Base-by-base conservation (phyloP, 1,140 invertebrate species). In the Cyrtorhinus lividipennis region DNA sequence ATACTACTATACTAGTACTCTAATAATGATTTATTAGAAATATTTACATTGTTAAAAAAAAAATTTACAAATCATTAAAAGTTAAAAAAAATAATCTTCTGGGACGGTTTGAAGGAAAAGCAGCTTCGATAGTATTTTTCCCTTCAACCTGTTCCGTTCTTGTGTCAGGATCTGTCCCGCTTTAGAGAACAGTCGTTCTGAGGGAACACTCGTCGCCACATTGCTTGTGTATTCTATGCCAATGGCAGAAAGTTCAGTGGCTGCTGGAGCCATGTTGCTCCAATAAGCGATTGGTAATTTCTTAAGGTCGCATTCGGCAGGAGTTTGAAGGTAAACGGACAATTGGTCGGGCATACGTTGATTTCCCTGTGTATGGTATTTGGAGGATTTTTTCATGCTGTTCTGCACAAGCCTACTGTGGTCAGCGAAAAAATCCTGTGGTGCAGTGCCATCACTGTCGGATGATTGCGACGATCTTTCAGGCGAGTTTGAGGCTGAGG, bases 381-480 rank as follows among this genome's bases (percentile, higher is more conserved):
- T 56, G n/a, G n/a, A n/a, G n/a, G n/a, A n/a, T n/a, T n/a, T 20
- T 56, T 56, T 20, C 53, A 56, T 56, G 53, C n/a, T n/a, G 8
- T 56, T 56, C 53, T 56, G 53, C 8, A 56, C 53, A 20, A 56
- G 8, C 53, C 22, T 56, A 10, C 22, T 22, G 53, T 56, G 53
- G 53, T 56, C 53, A 22, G 13, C 8, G 53, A 56, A 56, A 12
- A 56, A 20, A 8, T 8, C 22, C n/a, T n/a, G n/a, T 56, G 13
- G 20, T 20, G 53, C 10, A 10, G 5, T 56, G 10, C 13, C 22
- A 56, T 22, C 20, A 10, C 22, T 22, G 22, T 10, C 20, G 53
- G 53, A 8, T 13, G 10, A 10, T 22, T 10, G 22, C 13, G 10
- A 10, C 22, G 53, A 56, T 10, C 53, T 20, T 13, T 10, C 10